Base-by-base conservation (phyloP, 1,140 invertebrate species). In the Drosophila grimshawi region DNA sequence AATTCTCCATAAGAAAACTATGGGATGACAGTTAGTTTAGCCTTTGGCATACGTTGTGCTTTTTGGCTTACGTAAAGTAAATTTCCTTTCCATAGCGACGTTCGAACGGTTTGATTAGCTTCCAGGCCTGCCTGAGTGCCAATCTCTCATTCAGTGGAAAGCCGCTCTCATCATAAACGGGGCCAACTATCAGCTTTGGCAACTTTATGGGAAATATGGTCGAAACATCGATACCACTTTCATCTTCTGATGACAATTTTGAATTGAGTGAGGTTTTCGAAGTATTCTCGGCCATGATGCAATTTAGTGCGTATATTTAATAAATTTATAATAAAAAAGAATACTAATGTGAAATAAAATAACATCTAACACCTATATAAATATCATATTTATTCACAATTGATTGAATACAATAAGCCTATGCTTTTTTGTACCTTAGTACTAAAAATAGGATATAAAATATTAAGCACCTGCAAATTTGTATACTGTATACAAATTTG, bases 81-180 rank as follows among this genome's bases (percentile, higher is more conserved):
- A 86, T 52, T 3, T 82, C 76, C 53, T 70, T 60, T 1, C 82
- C 82, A 35, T 62, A 67, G 7, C 67, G 79, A 3, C 82, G 67
- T 32, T 76, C 43, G 10, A 49, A 76, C 0, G 82, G 72, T 3
- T 62, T 66, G 7, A 86, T 76, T 3, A 82, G 37, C 2, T 68
- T 53, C 82, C 82, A 86, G 0, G 79, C 82, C 45, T 66, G 72
- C 7, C 64, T 64, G 2, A 86, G 30, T 4, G 82, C 83, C 29
- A 77, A 19, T 52, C 72, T 59, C 32, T 86, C 82, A 46, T 52
- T 80, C 0, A 79, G 55, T 0, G 79, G 70, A 32, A 86, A 86
- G 2, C 83, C 82, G 1, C 39, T 19, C 5, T 82, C 83, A 55
- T 71, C 76, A 33, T 57, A 60, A 1, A 86, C 32, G 2, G 83